A percentile compares a stretch with the other conserved stretches of the same genome.
Conservation (phyloP, 2,888 invertebrate genomes). For the Pristionchus mayeri region DNA sequence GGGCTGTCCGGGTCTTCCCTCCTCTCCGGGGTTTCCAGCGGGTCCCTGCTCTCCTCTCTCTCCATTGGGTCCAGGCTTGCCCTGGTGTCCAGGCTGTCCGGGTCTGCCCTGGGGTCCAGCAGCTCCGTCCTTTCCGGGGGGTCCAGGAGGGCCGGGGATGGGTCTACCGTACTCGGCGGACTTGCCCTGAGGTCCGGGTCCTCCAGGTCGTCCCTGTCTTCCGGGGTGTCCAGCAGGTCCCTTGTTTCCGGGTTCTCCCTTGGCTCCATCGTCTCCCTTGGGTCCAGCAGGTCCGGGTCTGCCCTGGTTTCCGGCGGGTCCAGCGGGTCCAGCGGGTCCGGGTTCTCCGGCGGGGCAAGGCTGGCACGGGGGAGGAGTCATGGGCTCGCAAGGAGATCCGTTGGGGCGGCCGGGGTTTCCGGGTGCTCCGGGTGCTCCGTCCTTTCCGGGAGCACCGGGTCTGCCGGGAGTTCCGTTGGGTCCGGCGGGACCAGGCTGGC, state of each 20-base stretch:
- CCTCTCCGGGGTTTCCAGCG: slow-evolving; percentile 37
- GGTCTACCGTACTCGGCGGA: slow-evolving; percentile 38
- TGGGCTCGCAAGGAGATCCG: slow-evolving; percentile 35
- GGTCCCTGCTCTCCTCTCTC: slow-evolving; percentile 28
- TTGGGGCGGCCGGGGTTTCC: slow-evolving; percentile 42
- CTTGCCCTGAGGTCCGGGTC: slow-evolving; percentile 48
- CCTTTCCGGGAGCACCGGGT: slow-evolving; percentile 40
- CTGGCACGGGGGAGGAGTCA: slow-evolving; percentile 43
- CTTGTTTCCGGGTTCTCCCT: slow-evolving; percentile 30
- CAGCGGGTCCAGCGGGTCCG: slow-evolving; percentile 61
- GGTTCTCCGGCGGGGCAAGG: slow-evolving; percentile 46
- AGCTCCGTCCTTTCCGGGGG: slow-evolving; percentile 27
- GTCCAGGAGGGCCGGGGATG: slow-evolving; percentile 43
- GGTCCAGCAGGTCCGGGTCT: slow-evolving; percentile 31
- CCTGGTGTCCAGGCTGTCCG: slow-evolving; percentile 47
- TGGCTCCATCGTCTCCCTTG: slow-evolving; percentile 42
- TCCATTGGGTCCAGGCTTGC: slow-evolving; percentile 33
- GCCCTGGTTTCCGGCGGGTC: slow-evolving; percentile 44
- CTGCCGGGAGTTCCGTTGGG: slow-evolving; percentile 46
- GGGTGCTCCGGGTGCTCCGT: slow-evolving; percentile 44
- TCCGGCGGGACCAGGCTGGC: slow-evolving; percentile 33
- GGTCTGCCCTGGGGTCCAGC: slow-evolving; percentile 42
- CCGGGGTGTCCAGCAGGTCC: slow-evolving; percentile 45
- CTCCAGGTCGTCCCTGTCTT: slow-evolving; percentile 34
- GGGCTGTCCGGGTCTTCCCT: slow-evolving; percentile 46